Evolutionary conservation across 2,113 vertebrate species (phyloP), one percentile per base, ranked within the genome.

Genomic region (Trichechus manatus): DNA sequence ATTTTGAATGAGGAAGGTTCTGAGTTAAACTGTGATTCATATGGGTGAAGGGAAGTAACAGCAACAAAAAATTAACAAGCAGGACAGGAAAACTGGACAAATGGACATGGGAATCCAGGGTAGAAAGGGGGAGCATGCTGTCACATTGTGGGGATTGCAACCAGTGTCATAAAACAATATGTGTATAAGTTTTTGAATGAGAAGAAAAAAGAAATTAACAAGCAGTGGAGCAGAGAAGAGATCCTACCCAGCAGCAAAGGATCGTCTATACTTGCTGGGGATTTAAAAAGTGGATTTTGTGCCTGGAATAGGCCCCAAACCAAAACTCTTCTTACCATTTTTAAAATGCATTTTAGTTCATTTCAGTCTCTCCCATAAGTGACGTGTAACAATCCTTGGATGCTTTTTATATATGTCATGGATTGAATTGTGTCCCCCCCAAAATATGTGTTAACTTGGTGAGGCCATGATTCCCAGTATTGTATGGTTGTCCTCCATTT

Each of bases 331-430:
- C 85, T n/a, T 36, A 79, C 63, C 44, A 19, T 63, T n/a, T 64
- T 68, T n/a, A 81, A 90, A 7, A 17, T 31, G 72, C 56, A 2
- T 91, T 44, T 70, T 68, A 68, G 3, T 64, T 89, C 78, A 70
- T 53, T 75, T 88, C 56, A 11, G 19, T 50, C 33, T 95, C 47
- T 87, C 42, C 44, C 81, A 87, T 79, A 87, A 50, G 64, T 19
- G 22, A 42, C 64, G 33, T 53, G 75, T 36, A 25, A 33, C 22
- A 74, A 89, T 64, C 4, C 27, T 72, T 44, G 39, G 56, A 20
- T 83, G 33, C 50, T 59, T 66, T 91, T 63, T 53, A 64, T n/a
- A 56, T 7, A 17, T 56, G 53, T 56, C 14, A 15, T 15, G 15
- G 53, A 56, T 15, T 56, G 53, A 56, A 56, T 17, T 15, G 14